Evolutionary conservation across 1,140 invertebrate genomes (phyloP), one percentile per base, ranked within the genome.

Genomic region (Drosophila nigromelanica): DNA sequence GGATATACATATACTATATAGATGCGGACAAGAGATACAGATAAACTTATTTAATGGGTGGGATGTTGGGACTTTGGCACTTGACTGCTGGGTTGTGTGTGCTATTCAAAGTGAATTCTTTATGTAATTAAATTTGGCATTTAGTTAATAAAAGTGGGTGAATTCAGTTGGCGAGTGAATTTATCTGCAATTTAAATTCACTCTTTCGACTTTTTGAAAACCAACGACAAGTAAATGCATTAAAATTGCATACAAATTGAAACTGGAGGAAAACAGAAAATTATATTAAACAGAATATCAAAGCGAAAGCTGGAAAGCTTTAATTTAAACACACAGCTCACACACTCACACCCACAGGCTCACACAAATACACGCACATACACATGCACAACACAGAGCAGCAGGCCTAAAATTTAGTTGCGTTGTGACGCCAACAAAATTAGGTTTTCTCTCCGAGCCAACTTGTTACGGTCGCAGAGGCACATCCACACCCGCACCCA

Each of bases 401-500:
- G 30, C 47, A 61, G 40, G 50, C 27, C 50, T 18, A 55, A 51
- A 69, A 60, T 42, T 18, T 39, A 35, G 56, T 50, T 37, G 47
- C 24, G 24, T 61, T 37, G 6, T 47, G 33, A 30, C 21, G 51
- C 30, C 15, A 37, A 10, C 48, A 24, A 50, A 71, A 51, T 64
- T 64, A 27, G 18, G 39, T 35, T 52, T 58, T 56, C 45, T 24
- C 50, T 60, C 37, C 6, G 35, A 51, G 59, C 55, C 71, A 81
- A 86, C 75, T 81, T 87, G 82, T 78, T 87, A 87, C 71, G 51
- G 62, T 24, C 21, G 33, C 66, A 50, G 5, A 27, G 27, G 27
- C 4, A 56, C 62, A 5, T 5, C 4, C 5, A 27, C 27, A 5
- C 27, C 4, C 5, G 6, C 27, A 5, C 5, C 4, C 5, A 27